Percentiles rank a stretch among this genome's conserved stretches.
Evolutionary conservation across 1,140 invertebrate species (phyloP).

Genomic region (Platyura marginata): DNA sequence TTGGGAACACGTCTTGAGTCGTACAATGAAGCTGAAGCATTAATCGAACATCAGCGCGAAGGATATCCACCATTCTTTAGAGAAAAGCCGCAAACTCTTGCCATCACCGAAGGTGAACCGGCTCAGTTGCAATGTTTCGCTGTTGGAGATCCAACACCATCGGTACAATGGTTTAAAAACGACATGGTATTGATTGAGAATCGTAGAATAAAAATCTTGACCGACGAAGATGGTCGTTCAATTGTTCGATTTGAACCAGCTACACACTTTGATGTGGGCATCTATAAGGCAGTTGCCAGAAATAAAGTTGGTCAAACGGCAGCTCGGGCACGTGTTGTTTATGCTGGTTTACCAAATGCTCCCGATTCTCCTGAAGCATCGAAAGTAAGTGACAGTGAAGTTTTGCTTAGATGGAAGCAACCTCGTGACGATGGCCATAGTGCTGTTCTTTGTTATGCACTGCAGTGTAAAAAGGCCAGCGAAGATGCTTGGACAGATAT

Average conservation of each 20-base stretch:
- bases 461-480: constrained; percentile 62
- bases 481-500: constrained; percentile 71
- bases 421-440: constrained; percentile 71
- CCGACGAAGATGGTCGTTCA: constrained; percentile 57
- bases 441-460: constrained; percentile 61
- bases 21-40: constrained; percentile 67
- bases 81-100: constrained; percentile 58
- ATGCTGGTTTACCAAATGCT: constrained; percentile 52
- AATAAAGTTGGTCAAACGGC: constrained; percentile 68
- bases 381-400: constrained; percentile 67
- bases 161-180: constrained; percentile 93
- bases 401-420: constrained; percentile 74
- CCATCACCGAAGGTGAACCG: constrained; percentile 60
- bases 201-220: constrained; percentile 53
- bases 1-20: constrained; percentile 58
- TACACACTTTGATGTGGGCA: constrained; percentile 64
- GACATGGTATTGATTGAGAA: constrained; percentile 68
- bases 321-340: constrained; percentile 49
- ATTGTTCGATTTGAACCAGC: constrained; percentile 57
- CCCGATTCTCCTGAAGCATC: constrained; percentile 75
- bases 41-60: constrained; percentile 59
- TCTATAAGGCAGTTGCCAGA: constrained; percentile 88
- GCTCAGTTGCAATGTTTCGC: constrained; percentile 67
- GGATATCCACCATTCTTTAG: constrained; percentile 64
- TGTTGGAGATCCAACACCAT: constrained; percentile 74